A percentile compares a stretch with the other conserved stretches of the same genome.
These are phyloP conservation scores for Monopis laevigella DNA, from an alignment of 2,888 invertebrate species.

Conservation along the genomic window DNA sequence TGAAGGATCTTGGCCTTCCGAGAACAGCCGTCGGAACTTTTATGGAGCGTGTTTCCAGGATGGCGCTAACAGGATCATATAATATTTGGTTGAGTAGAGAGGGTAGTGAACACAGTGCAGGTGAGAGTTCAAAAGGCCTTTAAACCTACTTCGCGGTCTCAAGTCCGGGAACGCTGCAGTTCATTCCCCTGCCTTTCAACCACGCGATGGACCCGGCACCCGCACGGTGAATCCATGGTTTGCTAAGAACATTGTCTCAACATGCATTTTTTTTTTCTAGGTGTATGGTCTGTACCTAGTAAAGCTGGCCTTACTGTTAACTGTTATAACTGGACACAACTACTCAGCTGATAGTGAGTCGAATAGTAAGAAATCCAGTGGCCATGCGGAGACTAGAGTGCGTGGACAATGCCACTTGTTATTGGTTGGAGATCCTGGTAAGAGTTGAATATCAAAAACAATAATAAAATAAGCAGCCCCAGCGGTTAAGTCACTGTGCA, in stretches of 20 bases:
- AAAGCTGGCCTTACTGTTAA: constrained; percentile 84
- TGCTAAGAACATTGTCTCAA: too few species aligned
- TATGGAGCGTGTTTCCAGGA: too few species aligned
- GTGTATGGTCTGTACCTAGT: constrained; percentile 89
- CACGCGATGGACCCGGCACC: not conserved
- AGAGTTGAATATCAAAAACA: too few species aligned
- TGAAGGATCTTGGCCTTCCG: too few species aligned
- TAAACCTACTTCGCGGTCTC: too few species aligned
- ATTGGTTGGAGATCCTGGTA: constrained; percentile 88
- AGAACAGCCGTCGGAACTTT: too few species aligned
- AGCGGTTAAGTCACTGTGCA: too few species aligned
- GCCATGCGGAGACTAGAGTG: constrained; percentile 56
- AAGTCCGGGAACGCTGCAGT: too few species aligned
- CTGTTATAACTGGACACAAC: constrained; percentile 56
- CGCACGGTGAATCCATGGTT: not conserved
- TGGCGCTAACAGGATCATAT: too few species aligned
- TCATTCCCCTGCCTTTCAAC: not conserved
- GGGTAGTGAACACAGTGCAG: too few species aligned
- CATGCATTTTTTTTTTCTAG: constrained; percentile 57
- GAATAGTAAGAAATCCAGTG: constrained; percentile 48
- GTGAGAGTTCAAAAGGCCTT: too few species aligned
- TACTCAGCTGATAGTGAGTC: constrained; percentile 34
- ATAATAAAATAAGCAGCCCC: too few species aligned
- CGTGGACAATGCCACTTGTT: constrained; percentile 87
- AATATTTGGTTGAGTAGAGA: not conserved